Percentiles rank a stretch among this genome's conserved stretches.
phyloP scores from a whole-genome alignment of 2,888 invertebrate species.

The Hylaea fasciaria region DNA sequence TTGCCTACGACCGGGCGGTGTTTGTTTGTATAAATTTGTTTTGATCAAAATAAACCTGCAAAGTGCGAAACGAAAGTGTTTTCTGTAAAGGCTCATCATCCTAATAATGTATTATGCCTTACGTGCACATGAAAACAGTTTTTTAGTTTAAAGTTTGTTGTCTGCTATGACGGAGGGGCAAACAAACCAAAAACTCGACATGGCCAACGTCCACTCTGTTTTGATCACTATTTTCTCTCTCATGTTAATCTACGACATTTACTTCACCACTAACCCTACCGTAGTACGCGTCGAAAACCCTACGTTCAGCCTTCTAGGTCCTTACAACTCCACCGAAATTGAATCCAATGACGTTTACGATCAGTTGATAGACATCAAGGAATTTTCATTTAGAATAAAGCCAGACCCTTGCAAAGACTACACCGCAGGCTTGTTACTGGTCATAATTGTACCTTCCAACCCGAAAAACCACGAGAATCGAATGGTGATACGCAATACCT shows the following conservation, averaged over 20 bases:
- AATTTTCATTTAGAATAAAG: slow-evolving; percentile 86
- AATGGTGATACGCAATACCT: slow-evolving; percentile 88
- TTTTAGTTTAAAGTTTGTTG: neutral
- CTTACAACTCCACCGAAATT: slow-evolving; percentile 50
- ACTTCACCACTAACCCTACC: slow-evolving; percentile 37
- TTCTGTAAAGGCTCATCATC: too few relatives aligned
- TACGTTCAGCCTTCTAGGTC: slow-evolving; percentile 58
- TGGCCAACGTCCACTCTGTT: slow-evolving; percentile 53
- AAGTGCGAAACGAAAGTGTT: too few relatives aligned
- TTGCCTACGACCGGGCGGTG: too few relatives aligned
- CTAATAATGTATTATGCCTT: too few relatives aligned
- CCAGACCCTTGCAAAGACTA: slow-evolving; percentile 82
- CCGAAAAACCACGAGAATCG: slow-evolving; percentile 87
- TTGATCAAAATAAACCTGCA: too few relatives aligned
- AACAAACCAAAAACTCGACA: slow-evolving; percentile 51
- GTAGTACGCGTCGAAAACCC: slow-evolving; percentile 54
- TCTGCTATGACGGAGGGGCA: slow-evolving; percentile 49
- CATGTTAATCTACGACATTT: slow-evolving; percentile 54
- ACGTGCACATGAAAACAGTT: too few relatives aligned
- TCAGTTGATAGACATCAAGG: slow-evolving; percentile 83
- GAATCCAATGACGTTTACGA: slow-evolving; percentile 56
- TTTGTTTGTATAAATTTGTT: too few relatives aligned
- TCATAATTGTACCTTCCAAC: slow-evolving; percentile 89
- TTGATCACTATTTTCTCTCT: slow-evolving; percentile 49
- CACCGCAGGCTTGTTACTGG: slow-evolving; percentile 76